Percentiles rank a stretch among this genome's conserved stretches.
Conservation (phyloP, 2,888 invertebrate genomes). For the Pristionchus fissidentatus region DNA sequence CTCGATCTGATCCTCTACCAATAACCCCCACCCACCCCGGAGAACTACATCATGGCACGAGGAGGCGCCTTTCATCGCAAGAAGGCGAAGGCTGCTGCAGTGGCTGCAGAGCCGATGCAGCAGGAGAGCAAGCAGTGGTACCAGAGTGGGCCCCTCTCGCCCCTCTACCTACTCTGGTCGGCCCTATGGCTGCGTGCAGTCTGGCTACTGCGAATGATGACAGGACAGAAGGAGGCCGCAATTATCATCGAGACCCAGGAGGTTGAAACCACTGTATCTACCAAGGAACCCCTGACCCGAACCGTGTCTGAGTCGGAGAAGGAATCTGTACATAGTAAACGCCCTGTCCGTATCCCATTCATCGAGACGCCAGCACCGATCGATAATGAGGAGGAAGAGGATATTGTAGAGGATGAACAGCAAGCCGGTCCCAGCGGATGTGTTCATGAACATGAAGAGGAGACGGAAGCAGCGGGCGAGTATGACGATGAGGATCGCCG, state of each 20-base stretch:
- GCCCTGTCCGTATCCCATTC: background rate
- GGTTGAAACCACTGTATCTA: constrained; percentile 24
- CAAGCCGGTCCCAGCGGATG: constrained; percentile 33
- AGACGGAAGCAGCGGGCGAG: background rate
- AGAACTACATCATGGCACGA: constrained; percentile 38
- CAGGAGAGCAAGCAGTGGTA: background rate
- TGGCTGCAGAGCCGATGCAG: background rate
- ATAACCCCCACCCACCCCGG: constrained; percentile 19
- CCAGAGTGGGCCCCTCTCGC: background rate
- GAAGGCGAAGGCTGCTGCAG: background rate
- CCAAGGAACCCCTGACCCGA: background rate
- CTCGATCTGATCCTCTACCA: constrained; percentile 21
- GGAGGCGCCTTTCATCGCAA: constrained; percentile 40
- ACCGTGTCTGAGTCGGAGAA: background rate
- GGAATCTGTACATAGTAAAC: constrained; percentile 7
- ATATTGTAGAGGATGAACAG: constrained; percentile 27
- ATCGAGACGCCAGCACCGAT: constrained; percentile 3
- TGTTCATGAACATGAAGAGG: background rate
- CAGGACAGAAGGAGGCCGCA: constrained; percentile 34
- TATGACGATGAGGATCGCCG: constrained; percentile 27
- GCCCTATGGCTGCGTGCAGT: constrained; percentile 25
- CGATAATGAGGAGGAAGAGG: background rate
- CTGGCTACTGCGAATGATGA: constrained; percentile 38
- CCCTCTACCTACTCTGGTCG: constrained; percentile 43
- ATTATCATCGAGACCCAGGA: constrained; percentile 10